Evolutionary conservation across 2,113 vertebrate genomes (phyloP), one percentile per base, ranked within the genome.

Genomic region (Australoheros scitulus): DNA sequence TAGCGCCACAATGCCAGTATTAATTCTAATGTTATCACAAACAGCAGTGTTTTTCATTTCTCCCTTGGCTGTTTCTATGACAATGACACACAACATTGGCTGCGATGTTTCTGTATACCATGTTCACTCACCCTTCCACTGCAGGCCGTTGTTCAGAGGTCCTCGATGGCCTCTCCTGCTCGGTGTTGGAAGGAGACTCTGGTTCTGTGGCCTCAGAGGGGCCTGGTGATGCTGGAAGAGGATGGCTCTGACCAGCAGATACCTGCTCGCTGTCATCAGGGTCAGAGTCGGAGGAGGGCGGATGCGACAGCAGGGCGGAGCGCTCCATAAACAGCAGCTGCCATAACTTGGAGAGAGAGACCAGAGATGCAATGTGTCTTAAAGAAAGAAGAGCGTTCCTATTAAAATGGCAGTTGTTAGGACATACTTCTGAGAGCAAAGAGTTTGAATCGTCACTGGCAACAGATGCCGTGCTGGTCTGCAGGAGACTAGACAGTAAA

Each of bases 381-480:
- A 24, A 52, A 81, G 55, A 63, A 75, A 80, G 24, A 85, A 41
- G 61, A 79, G 32, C 41, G 58, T 4, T 76, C n/a, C 20, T 38
- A 56, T 80, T 70, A 65, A 84, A 82, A 64, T 60, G 56, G 9
- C 26, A 77, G 60, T 61, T 60, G 68, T 34, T 32, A 80, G 59
- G 34, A 79, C 61, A n/a, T 95, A 99, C 97, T 93, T 98, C 97
- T 86, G 97, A 94, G 82, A 97, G 96, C 70, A 96, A 95, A 18
- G 96, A 94, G 83, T 95, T 91, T 1, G 96, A 94, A 76, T 95
- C 95, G 61, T 96, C 96, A 11, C 75, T 90, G 36, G 92, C 61
- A 5, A 82, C 87, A 55, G 91, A 91, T 74, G 41, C 17, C 17
- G 92, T 75, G 0, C 92, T 92, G 85, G 94, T 93, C 91, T 96